Evolutionary conservation across 1,140 invertebrate genomes (phyloP).

Genomic region (Euura lappo): DNA sequence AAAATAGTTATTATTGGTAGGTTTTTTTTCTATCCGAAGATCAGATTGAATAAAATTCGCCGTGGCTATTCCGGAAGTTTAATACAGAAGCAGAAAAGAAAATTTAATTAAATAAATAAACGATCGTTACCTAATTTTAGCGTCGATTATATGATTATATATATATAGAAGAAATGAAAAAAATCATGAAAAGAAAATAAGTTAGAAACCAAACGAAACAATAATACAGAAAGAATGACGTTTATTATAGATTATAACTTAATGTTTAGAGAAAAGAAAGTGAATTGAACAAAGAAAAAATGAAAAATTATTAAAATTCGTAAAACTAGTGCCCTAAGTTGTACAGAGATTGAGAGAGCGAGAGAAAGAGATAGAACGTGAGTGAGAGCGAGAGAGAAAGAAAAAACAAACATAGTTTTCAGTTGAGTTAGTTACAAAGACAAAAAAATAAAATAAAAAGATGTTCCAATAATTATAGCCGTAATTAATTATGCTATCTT

Average conservation of each 20-base stretch:
- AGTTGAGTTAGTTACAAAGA: background rate
- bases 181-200: background rate
- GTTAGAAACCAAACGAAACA: too few relatives aligned
- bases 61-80: background rate
- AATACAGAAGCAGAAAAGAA: background rate
- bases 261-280: background rate
- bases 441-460: background rate
- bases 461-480: constrained; percentile 33
- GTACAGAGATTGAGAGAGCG: background rate
- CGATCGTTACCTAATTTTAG: constrained; percentile 2
- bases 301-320: background rate
- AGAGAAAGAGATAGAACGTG: background rate
- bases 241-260: background rate
- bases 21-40: background rate
- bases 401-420: background rate
- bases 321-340: background rate
- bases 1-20: background rate
- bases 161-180: background rate
- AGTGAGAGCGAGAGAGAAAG: constrained; percentile 8
- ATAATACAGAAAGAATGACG: too few relatives aligned
- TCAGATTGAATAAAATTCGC: background rate
- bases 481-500: constrained; percentile 30
- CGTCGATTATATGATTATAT: background rate
- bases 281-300: too few relatives aligned
- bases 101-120: background rate